phyloP scores from a whole-genome alignment of 2,888 invertebrate genomes.

The Lumbricus terrestris region DNA sequence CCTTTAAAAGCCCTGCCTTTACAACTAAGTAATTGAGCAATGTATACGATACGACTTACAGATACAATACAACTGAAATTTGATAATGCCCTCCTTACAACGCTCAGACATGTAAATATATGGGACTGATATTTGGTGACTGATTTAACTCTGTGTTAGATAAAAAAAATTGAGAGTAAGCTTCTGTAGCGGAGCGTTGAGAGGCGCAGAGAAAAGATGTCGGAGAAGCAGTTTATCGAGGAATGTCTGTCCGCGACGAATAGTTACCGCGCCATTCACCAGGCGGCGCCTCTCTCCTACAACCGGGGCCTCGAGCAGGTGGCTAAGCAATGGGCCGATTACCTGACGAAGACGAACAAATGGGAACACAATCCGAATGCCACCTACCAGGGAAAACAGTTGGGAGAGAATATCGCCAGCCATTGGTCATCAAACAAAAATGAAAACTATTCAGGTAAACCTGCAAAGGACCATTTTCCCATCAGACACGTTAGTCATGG shows the following conservation, averaged over 20 bases:
- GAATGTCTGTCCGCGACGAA: slow-evolving; percentile 50
- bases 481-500: too few relatives aligned
- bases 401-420: slow-evolving; percentile 45
- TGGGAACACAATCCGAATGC: slow-evolving; percentile 71
- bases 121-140: background rate
- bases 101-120: too few relatives aligned
- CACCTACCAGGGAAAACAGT: slow-evolving; percentile 71
- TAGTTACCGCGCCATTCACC: slow-evolving; percentile 50
- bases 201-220: background rate
- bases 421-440: background rate
- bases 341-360: slow-evolving; percentile 78
- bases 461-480: too few relatives aligned
- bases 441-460: background rate
- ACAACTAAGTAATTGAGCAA: too few relatives aligned
- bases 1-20: too few relatives aligned
- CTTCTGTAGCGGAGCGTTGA: background rate
- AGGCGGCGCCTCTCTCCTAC: slow-evolving; percentile 45
- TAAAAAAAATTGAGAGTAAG: too few relatives aligned
- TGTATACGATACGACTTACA: too few relatives aligned
- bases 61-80: too few relatives aligned
- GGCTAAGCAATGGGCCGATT: slow-evolving; percentile 79
- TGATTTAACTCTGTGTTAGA: background rate
- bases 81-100: too few relatives aligned
- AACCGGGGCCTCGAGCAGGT: slow-evolving; percentile 45
- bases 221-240: slow-evolving; percentile 43